A percentile compares a stretch with the other conserved stretches of the same genome.
These are phyloP conservation scores for Salvator merianae DNA, from an alignment of 2,113 vertebrate genomes.

Conservation along the genomic window DNA sequence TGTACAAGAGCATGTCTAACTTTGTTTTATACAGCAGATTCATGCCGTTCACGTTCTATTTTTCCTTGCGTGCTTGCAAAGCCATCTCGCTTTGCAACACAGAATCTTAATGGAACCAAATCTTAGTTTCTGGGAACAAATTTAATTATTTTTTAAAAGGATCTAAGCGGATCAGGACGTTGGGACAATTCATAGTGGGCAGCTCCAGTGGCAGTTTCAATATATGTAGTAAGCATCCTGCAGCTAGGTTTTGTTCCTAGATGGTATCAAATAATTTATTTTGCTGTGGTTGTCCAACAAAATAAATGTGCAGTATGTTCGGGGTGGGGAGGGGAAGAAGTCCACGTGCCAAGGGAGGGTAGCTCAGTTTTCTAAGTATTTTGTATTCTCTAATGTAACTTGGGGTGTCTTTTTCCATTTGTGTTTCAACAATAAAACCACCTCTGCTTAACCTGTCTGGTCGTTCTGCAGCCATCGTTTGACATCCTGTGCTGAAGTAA, in stretches of 20 bases:
- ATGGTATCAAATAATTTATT: background rate
- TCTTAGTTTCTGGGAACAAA: conserved; percentile 11
- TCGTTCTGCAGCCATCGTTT: background rate
- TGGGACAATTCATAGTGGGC: background rate
- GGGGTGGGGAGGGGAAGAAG: background rate
- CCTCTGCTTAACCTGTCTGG: conserved; percentile 17
- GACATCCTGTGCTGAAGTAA: no score
- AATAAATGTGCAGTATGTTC: conserved; percentile 24
- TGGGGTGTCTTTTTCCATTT: conserved; percentile 27
- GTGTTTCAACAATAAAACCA: conserved; percentile 41
- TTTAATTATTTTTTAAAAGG: background rate
- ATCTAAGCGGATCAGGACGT: background rate
- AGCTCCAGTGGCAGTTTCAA: background rate
- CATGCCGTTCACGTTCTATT: background rate
- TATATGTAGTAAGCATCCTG: background rate
- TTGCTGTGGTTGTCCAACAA: background rate
- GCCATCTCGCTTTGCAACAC: background rate
- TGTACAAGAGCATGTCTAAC: conserved; percentile 20
- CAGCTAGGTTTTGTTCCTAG: background rate
- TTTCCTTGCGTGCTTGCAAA: background rate
- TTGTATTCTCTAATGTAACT: conserved; percentile 28
- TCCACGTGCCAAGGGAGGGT: conserved; percentile 26
- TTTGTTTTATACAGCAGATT: conserved; percentile 25
- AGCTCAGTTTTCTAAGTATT: conserved; percentile 35
- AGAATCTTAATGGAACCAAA: conserved; percentile 18